Percentiles rank a stretch among this genome's conserved stretches.
These are phyloP conservation scores for Pseudomyrmex gracilis DNA, from an alignment of 1,140 invertebrate genomes.

Conservation along the genomic window DNA sequence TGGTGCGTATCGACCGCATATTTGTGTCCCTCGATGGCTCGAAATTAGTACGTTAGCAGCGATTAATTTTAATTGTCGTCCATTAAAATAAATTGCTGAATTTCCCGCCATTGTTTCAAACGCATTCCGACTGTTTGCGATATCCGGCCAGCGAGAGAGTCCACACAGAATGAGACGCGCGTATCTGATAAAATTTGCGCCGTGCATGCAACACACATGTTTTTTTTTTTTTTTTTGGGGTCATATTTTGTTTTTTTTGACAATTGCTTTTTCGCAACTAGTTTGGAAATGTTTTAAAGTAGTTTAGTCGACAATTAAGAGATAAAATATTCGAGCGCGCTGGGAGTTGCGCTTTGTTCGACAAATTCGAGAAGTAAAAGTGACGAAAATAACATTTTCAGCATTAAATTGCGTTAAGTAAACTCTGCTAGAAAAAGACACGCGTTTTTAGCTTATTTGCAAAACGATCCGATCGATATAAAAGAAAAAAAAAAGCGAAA, in stretches of 20 bases:
- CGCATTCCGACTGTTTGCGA: slow-evolving; percentile 20
- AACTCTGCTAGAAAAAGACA: too few relatives aligned
- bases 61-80: slow-evolving; percentile 46
- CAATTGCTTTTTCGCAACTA: background rate
- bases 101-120: slow-evolving; percentile 13
- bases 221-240: too few relatives aligned
- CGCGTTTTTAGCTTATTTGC: too few relatives aligned
- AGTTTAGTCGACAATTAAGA: too few relatives aligned
- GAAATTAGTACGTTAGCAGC: slow-evolving; percentile 36
- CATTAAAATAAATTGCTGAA: slow-evolving; percentile 37
- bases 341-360: too few relatives aligned
- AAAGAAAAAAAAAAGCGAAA: too few relatives aligned
- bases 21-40: background rate
- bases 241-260: background rate
- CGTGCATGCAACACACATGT: background rate
- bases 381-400: too few relatives aligned
- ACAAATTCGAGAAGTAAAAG: too few relatives aligned
- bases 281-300: background rate
- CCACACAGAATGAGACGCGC: background rate
- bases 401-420: too few relatives aligned
- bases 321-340: too few relatives aligned
- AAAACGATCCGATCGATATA: too few relatives aligned
- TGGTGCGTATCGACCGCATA: slow-evolving; percentile 15
- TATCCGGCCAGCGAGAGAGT: background rate
- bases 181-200: background rate